These are phyloP conservation scores for Lonchura striata DNA, from an alignment of 2,113 vertebrate species.

Conservation along the genomic window DNA sequence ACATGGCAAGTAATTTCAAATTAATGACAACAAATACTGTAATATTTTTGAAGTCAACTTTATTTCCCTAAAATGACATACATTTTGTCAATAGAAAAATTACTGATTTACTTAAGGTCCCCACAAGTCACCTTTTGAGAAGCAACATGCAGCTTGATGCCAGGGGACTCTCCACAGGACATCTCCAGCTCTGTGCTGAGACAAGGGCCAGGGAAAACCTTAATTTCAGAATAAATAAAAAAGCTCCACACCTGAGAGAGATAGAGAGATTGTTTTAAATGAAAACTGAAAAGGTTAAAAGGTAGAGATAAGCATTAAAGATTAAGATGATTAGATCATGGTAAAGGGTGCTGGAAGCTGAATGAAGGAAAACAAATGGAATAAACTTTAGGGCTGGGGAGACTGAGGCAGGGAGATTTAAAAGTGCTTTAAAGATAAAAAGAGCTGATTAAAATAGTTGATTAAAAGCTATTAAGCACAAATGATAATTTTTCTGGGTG, in stretches of 20 bases:
- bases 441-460: constrained; percentile 45
- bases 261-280: constrained; percentile 48
- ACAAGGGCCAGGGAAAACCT: not conserved
- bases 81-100: not conserved
- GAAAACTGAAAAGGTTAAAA: constrained; percentile 56
- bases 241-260: constrained; percentile 2
- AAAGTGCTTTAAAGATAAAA: constrained; percentile 41
- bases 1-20: not conserved
- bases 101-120: constrained; percentile 5
- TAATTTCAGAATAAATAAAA: not conserved
- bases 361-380: not conserved
- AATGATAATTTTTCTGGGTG: constrained; percentile 68
- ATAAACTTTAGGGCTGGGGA: constrained; percentile 7
- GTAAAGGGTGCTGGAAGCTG: constrained; percentile 13
- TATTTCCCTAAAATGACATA: not conserved
- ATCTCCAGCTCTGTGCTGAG: not conserved
- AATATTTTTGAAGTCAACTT: not conserved
- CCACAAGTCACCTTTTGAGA: not conserved
- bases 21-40: not conserved
- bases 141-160: not conserved
- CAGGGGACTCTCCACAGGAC: not conserved
- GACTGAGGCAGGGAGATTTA: constrained; percentile 7
- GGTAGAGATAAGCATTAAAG: constrained; percentile 23
- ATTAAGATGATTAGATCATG: constrained; percentile 57
- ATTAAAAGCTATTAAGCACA: constrained; percentile 70